phyloP scores from a whole-genome alignment of 1,140 invertebrate species.

The Atta cephalotes region DNA sequence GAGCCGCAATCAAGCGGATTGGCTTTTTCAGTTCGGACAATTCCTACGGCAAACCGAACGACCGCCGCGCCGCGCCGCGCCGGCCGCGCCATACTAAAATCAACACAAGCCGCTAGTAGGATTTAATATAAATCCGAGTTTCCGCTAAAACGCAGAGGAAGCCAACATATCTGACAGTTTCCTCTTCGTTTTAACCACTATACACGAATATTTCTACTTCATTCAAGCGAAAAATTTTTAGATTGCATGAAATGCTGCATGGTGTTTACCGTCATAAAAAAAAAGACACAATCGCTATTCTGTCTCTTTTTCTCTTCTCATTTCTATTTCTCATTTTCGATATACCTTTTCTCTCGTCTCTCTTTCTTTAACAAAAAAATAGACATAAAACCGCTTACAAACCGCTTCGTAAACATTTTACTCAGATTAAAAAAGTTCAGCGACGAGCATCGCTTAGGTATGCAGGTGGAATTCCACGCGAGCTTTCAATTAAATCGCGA shows the following conservation, averaged over 20 bases:
- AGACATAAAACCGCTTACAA: not conserved
- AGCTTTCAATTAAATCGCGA: conserved; percentile 61
- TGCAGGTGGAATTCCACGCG: conserved; percentile 37
- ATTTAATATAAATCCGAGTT: conserved; percentile 62
- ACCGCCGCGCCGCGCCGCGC: conserved; percentile 40
- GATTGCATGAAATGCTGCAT: not conserved
- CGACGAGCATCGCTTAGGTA: conserved; percentile 38
- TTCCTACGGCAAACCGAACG: conserved; percentile 57
- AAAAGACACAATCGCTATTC: conserved; percentile 33
- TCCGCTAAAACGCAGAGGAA: conserved; percentile 35
- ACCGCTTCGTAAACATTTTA: conserved; percentile 68
- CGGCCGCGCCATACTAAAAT: conserved; percentile 49
- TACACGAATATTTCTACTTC: conserved; percentile 30
- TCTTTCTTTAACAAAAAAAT: not conserved
- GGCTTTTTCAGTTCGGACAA: conserved; percentile 49
- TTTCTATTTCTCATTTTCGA: not conserved
- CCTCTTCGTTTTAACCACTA: conserved; percentile 4
- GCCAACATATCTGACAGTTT: conserved; percentile 27
- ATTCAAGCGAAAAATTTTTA: conserved; percentile 23
- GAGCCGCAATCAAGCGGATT: conserved; percentile 57
- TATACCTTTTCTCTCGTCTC: not conserved
- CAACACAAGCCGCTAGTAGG: conserved; percentile 49
- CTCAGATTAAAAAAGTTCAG: conserved; percentile 73
- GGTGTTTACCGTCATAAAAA: conserved; percentile 53
- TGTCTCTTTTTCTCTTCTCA: not conserved